phyloP scores from a whole-genome alignment of 2,113 vertebrate species.

The Tachuris rubrigastra region DNA sequence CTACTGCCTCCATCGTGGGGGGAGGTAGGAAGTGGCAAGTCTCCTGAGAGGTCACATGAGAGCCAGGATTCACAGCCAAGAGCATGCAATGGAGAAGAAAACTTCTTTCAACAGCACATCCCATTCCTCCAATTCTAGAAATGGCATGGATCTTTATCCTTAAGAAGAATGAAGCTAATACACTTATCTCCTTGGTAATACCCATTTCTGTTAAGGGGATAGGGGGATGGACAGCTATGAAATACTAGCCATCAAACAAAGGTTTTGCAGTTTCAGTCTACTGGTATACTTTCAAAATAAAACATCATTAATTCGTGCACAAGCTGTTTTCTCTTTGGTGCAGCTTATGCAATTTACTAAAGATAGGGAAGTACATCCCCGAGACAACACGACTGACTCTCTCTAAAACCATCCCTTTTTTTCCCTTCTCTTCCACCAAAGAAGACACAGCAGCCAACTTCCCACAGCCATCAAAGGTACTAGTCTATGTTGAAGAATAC shows the following conservation, averaged over 20 bases:
- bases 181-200: background rate
- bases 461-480: background rate
- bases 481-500: background rate
- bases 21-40: background rate
- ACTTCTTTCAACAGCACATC: background rate
- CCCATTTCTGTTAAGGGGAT: background rate
- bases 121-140: background rate
- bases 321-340: background rate
- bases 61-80: background rate
- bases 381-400: background rate
- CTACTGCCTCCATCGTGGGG: background rate
- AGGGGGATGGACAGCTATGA: background rate
- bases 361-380: background rate
- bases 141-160: background rate
- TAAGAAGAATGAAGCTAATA: background rate
- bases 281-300: background rate
- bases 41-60: background rate
- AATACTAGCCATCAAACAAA: background rate
- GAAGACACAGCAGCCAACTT: background rate
- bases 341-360: background rate
- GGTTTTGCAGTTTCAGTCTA: background rate
- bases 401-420: background rate
- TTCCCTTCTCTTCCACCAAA: background rate
- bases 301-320: background rate
- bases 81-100: background rate